Percentiles rank a stretch among this genome's conserved stretches.
Evolutionary conservation across 2,113 vertebrate species (phyloP).

Genomic region (Tiliqua scincoides): DNA sequence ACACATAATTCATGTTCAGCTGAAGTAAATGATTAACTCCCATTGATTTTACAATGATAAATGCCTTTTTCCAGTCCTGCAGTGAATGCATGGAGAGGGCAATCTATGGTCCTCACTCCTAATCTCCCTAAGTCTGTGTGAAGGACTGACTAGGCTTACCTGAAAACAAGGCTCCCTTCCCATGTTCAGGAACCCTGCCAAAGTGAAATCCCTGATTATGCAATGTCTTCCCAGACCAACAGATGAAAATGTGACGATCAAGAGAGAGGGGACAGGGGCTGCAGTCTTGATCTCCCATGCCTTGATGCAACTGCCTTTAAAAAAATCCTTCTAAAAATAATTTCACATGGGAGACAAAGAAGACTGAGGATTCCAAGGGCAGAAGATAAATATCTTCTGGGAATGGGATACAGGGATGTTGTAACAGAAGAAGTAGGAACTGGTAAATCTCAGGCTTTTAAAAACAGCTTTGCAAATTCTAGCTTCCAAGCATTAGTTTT

Average conservation of each 20-base stretch:
- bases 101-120: too few species aligned
- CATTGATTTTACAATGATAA: neutral
- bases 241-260: too few species aligned
- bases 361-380: neutral
- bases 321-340: neutral
- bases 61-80: too few species aligned
- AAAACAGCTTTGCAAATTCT: neutral
- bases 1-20: too few species aligned
- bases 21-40: neutral
- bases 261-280: neutral
- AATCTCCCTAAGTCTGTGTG: too few species aligned
- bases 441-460: neutral
- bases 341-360: fast-evolving
- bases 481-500: conserved; percentile 18
- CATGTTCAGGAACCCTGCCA: too few species aligned
- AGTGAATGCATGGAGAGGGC: too few species aligned
- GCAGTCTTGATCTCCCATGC: neutral
- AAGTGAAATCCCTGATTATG: too few species aligned
- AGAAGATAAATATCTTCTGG: neutral
- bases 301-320: neutral
- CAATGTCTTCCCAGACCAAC: too few species aligned
- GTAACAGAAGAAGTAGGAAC: conserved; percentile 18
- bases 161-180: too few species aligned
- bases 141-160: too few species aligned
- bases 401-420: neutral